Evolutionary conservation across 2,888 invertebrate species (phyloP).

Genomic region (Phragmatobia fuliginosa): DNA sequence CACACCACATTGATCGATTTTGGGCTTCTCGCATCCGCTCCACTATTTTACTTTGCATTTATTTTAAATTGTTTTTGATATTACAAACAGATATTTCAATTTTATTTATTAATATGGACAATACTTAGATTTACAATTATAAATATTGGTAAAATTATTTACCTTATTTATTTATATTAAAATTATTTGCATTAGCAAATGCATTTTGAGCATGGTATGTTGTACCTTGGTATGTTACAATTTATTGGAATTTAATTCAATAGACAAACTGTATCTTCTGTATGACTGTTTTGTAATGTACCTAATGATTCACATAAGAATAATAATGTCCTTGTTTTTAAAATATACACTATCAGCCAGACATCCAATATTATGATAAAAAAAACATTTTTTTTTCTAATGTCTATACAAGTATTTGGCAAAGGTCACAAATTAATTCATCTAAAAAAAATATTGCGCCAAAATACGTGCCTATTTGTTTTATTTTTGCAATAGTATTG

Average conservation of each 20-base stretch:
- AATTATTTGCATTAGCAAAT: no score
- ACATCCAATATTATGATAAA: background rate
- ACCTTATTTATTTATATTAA: no score
- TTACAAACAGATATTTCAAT: no score
- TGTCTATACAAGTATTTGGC: background rate
- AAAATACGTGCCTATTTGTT: constrained; percentile 15
- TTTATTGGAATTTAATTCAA: background rate
- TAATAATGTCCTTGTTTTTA: constrained; percentile 1
- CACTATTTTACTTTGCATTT: no score
- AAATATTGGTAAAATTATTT: no score
- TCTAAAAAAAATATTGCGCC: background rate
- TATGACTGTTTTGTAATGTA: background rate
- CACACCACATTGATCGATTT: no score
- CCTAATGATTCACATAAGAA: constrained; percentile 4
- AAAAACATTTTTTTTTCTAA: background rate
- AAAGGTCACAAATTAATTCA: background rate
- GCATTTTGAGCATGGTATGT: background rate
- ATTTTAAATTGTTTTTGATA: no score
- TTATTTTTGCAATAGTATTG: constrained; percentile 28
- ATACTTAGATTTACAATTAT: no score
- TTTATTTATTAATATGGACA: no score
- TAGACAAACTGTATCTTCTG: background rate
- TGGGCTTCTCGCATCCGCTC: no score
- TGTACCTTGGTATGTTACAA: background rate
- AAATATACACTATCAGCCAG: background rate